phyloP scores from a whole-genome alignment of 2,888 invertebrate species.

The Serripes groenlandicus region DNA sequence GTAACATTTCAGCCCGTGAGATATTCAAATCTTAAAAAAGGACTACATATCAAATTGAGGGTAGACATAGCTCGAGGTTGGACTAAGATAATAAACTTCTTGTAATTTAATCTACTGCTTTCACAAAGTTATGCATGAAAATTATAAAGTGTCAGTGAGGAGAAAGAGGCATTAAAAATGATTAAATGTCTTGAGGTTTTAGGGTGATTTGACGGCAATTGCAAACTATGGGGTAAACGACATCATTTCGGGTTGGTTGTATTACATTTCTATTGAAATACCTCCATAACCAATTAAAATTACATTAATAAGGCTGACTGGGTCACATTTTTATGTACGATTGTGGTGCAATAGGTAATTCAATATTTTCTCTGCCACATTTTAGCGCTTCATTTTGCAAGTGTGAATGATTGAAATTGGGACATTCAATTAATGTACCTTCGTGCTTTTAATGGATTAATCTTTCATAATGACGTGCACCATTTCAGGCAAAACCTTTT shows the following conservation, averaged over 20 bases:
- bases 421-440: no score
- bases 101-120: no score
- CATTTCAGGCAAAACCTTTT: no score
- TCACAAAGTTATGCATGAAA: no score
- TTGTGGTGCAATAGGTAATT: not conserved
- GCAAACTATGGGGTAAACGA: conserved; percentile 18
- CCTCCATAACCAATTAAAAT: conserved; percentile 16
- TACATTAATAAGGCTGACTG: conserved; percentile 20
- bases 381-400: conserved; percentile 4
- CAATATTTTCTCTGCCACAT: not conserved
- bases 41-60: no score
- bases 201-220: conserved; percentile 14
- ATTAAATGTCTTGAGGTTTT: not conserved
- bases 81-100: no score
- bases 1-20: no score
- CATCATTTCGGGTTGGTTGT: conserved; percentile 7
- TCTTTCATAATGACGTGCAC: no score
- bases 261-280: conserved; percentile 16
- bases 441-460: no score
- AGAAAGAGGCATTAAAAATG: conserved; percentile 20
- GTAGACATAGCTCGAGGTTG: no score
- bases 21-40: no score
- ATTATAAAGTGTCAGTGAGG: no score
- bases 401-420: not conserved
- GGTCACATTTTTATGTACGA: conserved; percentile 8